phyloP scores from a whole-genome alignment of 2,797 vertebrate species.

The Taenioides sp. region DNA sequence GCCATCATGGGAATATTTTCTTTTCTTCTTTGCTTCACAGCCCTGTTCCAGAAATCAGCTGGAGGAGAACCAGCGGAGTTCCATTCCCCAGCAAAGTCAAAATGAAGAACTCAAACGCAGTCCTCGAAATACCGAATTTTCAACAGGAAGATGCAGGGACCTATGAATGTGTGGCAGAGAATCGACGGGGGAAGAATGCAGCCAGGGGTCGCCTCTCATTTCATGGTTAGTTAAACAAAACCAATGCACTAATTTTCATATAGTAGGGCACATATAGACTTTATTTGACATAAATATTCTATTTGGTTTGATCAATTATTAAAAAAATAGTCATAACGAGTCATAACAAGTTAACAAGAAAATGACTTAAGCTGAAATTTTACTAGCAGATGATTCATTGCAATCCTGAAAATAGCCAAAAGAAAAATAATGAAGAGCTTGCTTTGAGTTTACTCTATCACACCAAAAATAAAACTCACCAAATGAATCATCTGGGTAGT shows the following conservation, averaged over 20 bases:
- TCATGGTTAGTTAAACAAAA: constrained; percentile 80
- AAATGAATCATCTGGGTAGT: constrained; percentile 2
- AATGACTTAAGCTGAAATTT: background rate
- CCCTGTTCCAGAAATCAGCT: constrained; percentile 92
- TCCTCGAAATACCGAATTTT: constrained; percentile 91
- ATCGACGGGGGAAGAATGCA: constrained; percentile 89
- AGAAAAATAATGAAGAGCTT: background rate
- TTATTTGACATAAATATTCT: background rate
- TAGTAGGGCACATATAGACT: background rate
- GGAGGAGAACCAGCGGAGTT: constrained; percentile 89
- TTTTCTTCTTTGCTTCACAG: constrained; percentile 67
- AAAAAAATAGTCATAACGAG: background rate
- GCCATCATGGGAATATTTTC: constrained; percentile 41
- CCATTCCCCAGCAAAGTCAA: constrained; percentile 89
- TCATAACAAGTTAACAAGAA: no score
- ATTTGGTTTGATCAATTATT: background rate
- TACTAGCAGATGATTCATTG: background rate
- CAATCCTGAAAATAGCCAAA: background rate
- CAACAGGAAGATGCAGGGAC: constrained; percentile 93
- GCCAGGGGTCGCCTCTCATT: constrained; percentile 90
- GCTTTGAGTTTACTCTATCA: background rate
- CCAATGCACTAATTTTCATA: constrained; percentile 22
- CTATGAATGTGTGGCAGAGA: constrained; percentile 92
- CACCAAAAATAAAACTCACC: background rate
- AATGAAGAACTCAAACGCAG: constrained; percentile 85